Evolutionary conservation across 2,113 vertebrate genomes (phyloP).

Genomic region (Catharus minimus): DNA sequence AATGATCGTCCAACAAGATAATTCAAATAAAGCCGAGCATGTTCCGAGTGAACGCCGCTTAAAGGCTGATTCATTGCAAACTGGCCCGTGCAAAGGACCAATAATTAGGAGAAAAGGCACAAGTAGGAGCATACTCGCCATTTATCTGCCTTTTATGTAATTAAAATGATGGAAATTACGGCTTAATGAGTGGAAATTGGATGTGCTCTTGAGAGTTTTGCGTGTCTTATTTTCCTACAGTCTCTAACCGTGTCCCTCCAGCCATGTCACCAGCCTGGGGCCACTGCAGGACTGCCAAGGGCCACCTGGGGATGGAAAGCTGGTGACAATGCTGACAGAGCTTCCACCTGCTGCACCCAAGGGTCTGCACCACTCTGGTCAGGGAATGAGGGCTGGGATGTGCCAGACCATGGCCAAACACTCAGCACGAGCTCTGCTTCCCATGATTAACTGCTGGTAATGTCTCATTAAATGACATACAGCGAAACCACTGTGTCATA

Average conservation of each 20-base stretch:
- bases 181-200: neutral
- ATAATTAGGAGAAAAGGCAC: slow-evolving; percentile 1
- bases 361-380: neutral
- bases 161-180: slow-evolving; percentile 21
- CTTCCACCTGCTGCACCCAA: neutral
- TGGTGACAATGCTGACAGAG: fast-evolving
- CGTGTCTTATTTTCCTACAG: neutral
- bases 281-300: neutral
- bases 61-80: slow-evolving; percentile 19
- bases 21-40: slow-evolving; percentile 53
- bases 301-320: neutral
- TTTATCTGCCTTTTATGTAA: slow-evolving; percentile 21
- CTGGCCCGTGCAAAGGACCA: neutral
- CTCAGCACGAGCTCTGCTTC: neutral
- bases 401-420: neutral
- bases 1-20: slow-evolving; percentile 61
- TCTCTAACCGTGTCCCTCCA: fast-evolving
- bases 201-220: neutral
- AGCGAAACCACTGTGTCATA: neutral
- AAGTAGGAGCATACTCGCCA: neutral
- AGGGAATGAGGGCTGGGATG: neutral
- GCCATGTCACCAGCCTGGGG: fast-evolving
- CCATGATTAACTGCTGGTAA: neutral
- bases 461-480: neutral
- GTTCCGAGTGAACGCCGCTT: slow-evolving; percentile 26